Conservation (phyloP, 2,113 vertebrate species). For the Acinonyx jubatus region DNA sequence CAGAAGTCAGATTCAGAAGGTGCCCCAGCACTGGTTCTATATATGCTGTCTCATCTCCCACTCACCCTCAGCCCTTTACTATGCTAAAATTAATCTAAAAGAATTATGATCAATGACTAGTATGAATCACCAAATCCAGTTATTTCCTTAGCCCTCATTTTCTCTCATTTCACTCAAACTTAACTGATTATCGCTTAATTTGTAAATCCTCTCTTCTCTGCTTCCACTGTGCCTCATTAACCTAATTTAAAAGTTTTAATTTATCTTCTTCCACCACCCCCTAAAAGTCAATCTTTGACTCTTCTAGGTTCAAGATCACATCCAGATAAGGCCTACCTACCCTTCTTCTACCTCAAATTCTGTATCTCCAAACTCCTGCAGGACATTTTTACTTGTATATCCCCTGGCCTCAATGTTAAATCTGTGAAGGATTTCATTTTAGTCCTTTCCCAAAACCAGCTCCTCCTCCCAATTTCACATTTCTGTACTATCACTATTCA, state of each 20-base stretch:
- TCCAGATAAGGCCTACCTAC: neutral
- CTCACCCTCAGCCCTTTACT: neutral
- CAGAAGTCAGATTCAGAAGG: neutral
- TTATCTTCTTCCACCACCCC: neutral
- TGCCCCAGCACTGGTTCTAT: neutral
- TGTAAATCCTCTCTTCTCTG: neutral
- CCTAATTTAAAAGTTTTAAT: neutral
- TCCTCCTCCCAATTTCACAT: neutral
- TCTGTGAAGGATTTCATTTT: neutral
- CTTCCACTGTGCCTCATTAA: neutral
- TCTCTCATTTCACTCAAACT: neutral
- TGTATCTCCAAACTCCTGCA: neutral
- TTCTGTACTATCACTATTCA: neutral
- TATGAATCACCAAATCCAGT: neutral
- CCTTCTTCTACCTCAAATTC: slow-evolving; percentile 6
- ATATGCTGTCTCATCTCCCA: neutral
- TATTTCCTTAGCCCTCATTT: neutral
- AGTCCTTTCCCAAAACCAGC: neutral
- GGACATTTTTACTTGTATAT: neutral
- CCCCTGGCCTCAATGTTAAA: neutral
- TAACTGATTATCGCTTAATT: neutral
- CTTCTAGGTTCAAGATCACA: neutral
- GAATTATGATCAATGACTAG: neutral
- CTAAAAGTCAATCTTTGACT: neutral
- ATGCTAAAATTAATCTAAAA: neutral